Evolutionary conservation across 2,797 vertebrate genomes (phyloP).

Genomic region (Benthosema pterotum): DNA sequence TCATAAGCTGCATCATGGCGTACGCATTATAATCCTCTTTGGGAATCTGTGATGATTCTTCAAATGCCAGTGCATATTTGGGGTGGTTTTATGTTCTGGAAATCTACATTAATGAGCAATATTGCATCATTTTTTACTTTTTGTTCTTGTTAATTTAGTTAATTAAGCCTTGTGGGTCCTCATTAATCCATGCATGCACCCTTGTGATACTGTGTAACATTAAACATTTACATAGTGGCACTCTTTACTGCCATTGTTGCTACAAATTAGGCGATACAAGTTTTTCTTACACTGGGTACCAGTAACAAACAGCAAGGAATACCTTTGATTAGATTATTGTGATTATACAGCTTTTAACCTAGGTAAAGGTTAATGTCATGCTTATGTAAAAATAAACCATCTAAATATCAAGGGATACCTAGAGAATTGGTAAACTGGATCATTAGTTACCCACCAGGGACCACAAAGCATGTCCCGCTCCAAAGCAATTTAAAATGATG

Average conservation of each 20-base stretch:
- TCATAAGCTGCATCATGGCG: constrained; percentile 4
- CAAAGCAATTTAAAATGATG: too few relatives aligned
- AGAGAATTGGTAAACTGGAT: background rate
- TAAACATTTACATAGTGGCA: constrained; percentile 12
- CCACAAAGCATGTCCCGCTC: background rate
- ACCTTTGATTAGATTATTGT: constrained; percentile 15
- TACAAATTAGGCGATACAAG: background rate
- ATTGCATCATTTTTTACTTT: too few relatives aligned
- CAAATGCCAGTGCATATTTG: background rate
- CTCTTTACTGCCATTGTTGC: constrained; percentile 3
- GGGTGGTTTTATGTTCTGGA: too few relatives aligned
- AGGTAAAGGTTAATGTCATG: background rate
- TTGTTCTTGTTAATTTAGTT: background rate
- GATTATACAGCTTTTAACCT: constrained; percentile 14
- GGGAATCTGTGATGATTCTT: constrained; percentile 4
- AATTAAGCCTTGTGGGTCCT: background rate
- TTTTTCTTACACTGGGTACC: background rate
- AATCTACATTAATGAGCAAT: too few relatives aligned
- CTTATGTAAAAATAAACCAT: constrained; percentile 10
- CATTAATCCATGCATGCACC: constrained; percentile 19
- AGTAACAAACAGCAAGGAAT: background rate
- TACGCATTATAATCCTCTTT: constrained; percentile 9
- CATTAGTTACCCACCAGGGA: constrained; percentile 22
- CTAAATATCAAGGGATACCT: background rate
- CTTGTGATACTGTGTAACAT: constrained; percentile 10